These are phyloP conservation scores for Drosophila antonietae DNA, from an alignment of 2,888 invertebrate genomes.

Conservation along the genomic window DNA sequence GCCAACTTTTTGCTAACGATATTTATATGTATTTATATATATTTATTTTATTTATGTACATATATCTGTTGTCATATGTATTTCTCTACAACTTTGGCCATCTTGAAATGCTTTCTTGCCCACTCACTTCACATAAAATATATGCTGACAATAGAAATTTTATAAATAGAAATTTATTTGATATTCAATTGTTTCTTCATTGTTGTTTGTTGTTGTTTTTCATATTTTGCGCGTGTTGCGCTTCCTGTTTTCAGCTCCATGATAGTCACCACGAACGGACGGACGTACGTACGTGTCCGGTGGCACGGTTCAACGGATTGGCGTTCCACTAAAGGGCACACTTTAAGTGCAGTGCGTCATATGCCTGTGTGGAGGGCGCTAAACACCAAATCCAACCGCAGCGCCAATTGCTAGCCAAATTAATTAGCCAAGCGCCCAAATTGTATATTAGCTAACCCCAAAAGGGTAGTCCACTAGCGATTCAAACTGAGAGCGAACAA, in stretches of 20 bases:
- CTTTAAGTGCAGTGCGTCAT: conserved; percentile 48
- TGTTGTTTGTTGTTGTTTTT: conserved; percentile 21
- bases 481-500: conserved; percentile 15
- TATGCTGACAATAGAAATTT: conserved; percentile 33
- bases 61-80: not conserved
- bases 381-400: conserved; percentile 11
- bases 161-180: conserved; percentile 56
- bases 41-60: not conserved
- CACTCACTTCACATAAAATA: conserved; percentile 24
- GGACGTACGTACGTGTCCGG: conserved; percentile 37
- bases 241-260: conserved; percentile 50
- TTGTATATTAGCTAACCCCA: conserved; percentile 21
- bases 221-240: conserved; percentile 50
- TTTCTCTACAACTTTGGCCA: not conserved
- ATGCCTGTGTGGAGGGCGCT: conserved; percentile 10
- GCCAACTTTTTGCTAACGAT: not conserved
- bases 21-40: not conserved
- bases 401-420: conserved; percentile 34
- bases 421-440: conserved; percentile 48
- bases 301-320: conserved; percentile 37
- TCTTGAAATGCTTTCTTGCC: conserved; percentile 21
- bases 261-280: conserved; percentile 32
- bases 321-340: conserved; percentile 39
- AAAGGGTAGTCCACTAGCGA: conserved; percentile 21
- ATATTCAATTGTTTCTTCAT: conserved; percentile 43